phyloP scores from a whole-genome alignment of 2,113 vertebrate species.

The Nibea albiflora region DNA sequence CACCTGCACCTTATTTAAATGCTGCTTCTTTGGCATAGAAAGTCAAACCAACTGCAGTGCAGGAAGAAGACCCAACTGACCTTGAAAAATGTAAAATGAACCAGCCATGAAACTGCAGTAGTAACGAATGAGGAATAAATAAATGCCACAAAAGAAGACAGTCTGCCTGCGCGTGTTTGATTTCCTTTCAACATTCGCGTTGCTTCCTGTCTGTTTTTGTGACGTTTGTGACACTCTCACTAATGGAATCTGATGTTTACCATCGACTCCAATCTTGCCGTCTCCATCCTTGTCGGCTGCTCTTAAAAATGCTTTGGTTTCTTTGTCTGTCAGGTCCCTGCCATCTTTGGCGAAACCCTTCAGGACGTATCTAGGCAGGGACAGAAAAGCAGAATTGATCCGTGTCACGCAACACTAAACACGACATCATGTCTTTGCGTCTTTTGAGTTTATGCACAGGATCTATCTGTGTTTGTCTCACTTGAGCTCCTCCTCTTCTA shows the following conservation, averaged over 20 bases:
- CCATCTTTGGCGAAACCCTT: constrained; percentile 90
- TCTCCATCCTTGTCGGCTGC: constrained; percentile 98
- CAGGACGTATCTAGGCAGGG: constrained; percentile 86
- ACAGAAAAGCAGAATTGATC: not conserved
- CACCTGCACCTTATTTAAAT: not conserved
- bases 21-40: not conserved
- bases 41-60: not conserved
- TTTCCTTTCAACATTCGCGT: not conserved
- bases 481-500: constrained; percentile 90
- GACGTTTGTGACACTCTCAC: not conserved
- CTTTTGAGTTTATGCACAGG: not conserved
- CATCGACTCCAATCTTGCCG: constrained; percentile 94
- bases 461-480: constrained; percentile 59
- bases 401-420: not conserved
- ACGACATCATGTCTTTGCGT: no score
- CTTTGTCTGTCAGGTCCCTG: constrained; percentile 90
- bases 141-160: not conserved
- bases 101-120: not conserved
- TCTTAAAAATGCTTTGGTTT: constrained; percentile 91
- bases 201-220: constrained; percentile 5
- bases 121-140: not conserved
- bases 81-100: not conserved
- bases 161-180: not conserved
- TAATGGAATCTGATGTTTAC: constrained; percentile 78
- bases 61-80: not conserved